These are phyloP conservation scores for Rotaria macrura DNA, from an alignment of 2,888 invertebrate genomes.

Conservation along the genomic window DNA sequence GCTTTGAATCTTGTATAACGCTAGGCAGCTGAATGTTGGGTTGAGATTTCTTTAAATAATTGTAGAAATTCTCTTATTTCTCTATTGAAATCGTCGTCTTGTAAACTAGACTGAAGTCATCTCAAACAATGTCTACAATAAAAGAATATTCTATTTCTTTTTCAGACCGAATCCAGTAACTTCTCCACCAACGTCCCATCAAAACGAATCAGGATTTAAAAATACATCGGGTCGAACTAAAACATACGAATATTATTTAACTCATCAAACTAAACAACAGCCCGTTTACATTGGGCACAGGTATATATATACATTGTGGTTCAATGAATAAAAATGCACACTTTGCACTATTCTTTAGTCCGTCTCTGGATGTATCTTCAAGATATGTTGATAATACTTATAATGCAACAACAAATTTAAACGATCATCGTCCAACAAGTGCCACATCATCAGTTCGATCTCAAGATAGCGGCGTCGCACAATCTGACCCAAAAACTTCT, in stretches of 20 bases:
- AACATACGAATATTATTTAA: neutral
- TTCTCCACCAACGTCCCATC: neutral
- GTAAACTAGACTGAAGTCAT: too few species aligned
- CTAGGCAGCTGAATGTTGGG: too few species aligned
- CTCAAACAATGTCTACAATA: too few species aligned
- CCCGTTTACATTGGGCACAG: neutral
- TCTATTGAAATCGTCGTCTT: too few species aligned
- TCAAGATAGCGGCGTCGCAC: neutral
- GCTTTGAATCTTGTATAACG: too few species aligned
- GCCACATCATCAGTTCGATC: neutral
- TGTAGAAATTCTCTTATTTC: too few species aligned
- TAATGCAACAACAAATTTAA: neutral
- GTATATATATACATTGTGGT: neutral
- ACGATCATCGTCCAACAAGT: neutral
- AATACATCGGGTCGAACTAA: neutral
- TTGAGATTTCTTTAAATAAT: too few species aligned
- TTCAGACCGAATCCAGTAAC: neutral
- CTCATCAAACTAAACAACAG: neutral
- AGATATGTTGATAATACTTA: neutral
- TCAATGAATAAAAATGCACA: too few species aligned
- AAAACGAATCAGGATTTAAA: neutral
- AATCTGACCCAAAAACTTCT: neutral
- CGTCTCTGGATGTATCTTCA: neutral
- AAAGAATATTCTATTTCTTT: too few species aligned
- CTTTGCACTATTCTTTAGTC: neutral